These are phyloP conservation scores for Orchesella flavescens DNA, from an alignment of 2,888 invertebrate species.

Conservation along the genomic window DNA sequence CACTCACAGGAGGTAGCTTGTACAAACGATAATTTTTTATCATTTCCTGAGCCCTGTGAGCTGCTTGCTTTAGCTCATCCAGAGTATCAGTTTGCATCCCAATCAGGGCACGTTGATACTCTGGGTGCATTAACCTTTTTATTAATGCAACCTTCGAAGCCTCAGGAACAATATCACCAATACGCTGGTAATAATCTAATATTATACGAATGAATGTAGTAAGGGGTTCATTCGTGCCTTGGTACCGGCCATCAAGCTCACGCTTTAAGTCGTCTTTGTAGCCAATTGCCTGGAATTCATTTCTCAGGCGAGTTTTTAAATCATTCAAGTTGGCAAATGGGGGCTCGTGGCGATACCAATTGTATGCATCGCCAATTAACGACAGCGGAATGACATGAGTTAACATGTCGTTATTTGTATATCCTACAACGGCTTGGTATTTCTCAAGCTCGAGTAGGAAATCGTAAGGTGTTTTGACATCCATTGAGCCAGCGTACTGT, in stretches of 20 bases:
- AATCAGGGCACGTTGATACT: conserved; percentile 17
- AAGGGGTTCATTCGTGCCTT: conserved; percentile 53
- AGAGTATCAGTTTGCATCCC: conserved; percentile 21
- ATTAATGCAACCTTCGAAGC: conserved; percentile 1
- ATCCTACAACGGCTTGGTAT: conserved; percentile 41
- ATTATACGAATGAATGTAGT: conserved; percentile 50
- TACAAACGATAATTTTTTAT: conserved; percentile 14
- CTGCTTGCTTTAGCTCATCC: conserved; percentile 9
- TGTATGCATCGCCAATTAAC: conserved; percentile 39
- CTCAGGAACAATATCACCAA: conserved; percentile 33
- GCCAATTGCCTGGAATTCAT: conserved; percentile 51
- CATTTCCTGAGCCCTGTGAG: conserved; percentile 39
- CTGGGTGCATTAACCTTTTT: conserved; percentile 33
- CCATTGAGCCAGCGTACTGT: conserved; percentile 43
- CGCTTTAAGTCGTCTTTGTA: conserved; percentile 38
- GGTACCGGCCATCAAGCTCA: conserved; percentile 47
- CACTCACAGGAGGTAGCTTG: not conserved
- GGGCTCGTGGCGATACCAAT: conserved; percentile 37
- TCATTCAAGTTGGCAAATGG: conserved; percentile 18
- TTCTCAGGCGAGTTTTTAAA: conserved; percentile 29
- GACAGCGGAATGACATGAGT: conserved; percentile 47
- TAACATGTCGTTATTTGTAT: conserved; percentile 34
- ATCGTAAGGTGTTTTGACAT: conserved; percentile 60
- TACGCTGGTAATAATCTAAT: conserved; percentile 32
- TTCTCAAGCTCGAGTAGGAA: conserved; percentile 52